A percentile compares a stretch with the other conserved stretches of the same genome.
Evolutionary conservation across 2,888 invertebrate genomes (phyloP).

Genomic region (Scelioninae gen. 2): DNA sequence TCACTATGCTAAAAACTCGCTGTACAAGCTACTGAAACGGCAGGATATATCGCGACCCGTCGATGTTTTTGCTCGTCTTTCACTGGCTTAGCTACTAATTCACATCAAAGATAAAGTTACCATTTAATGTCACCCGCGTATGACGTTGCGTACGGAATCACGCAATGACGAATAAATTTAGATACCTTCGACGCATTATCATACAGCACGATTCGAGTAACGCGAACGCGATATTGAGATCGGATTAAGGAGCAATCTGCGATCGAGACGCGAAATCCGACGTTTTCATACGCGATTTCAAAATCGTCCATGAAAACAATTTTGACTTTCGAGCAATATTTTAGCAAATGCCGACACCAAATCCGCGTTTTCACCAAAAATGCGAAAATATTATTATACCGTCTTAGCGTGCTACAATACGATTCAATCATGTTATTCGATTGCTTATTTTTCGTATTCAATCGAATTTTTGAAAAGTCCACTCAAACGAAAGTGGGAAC

Average conservation of each 20-base stretch:
- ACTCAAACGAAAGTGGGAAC: constrained; percentile 3
- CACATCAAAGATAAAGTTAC: constrained; percentile 24
- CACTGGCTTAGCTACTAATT: constrained; percentile 29
- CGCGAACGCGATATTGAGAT: constrained; percentile 13
- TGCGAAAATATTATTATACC: background rate
- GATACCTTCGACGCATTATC: constrained; percentile 15
- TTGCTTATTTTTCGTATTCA: background rate
- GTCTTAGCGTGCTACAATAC: background rate
- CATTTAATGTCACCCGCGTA: constrained; percentile 25
- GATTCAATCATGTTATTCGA: background rate
- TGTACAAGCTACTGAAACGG: constrained; percentile 57
- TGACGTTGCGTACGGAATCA: constrained; percentile 20
- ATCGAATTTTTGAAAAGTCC: background rate
- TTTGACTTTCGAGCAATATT: too few species aligned
- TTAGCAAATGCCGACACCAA: background rate
- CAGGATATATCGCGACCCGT: constrained; percentile 38
- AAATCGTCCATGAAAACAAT: constrained; percentile 16
- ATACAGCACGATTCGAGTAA: background rate
- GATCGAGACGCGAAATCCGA: background rate
- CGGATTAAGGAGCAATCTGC: too few species aligned
- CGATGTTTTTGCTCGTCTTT: constrained; percentile 28
- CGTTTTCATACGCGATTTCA: constrained; percentile 7
- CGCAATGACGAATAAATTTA: constrained; percentile 27
- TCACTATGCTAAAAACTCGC: constrained; percentile 60
- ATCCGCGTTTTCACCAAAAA: background rate